Base-by-base conservation (phyloP, 2,113 vertebrate species). In the Psilopogon haemacephalus region DNA sequence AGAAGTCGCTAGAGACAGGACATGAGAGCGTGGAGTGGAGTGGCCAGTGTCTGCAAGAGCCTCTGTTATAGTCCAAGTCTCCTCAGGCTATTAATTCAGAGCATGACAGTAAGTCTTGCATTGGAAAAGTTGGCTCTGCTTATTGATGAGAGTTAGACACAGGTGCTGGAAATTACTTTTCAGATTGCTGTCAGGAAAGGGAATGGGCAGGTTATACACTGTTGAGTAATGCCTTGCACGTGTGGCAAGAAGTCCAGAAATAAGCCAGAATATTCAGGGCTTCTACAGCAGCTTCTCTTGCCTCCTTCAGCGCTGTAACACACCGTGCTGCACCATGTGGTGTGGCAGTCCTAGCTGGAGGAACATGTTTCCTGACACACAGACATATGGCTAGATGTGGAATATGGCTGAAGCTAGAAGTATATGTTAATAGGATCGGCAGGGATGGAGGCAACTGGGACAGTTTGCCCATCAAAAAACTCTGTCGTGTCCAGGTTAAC, bases 311-410 rank as follows among this genome's bases (percentile, higher is more conserved):
- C 42, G 27, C 13, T 5, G 46, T 8, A 32, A 64, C 23, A 50
- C 48, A 50, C 30, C 26, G 8, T 20, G 33, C 17, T 5, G 40
- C 24, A 11, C 30, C 5, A 4, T 3, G 16, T 15, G 20, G n/a
- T 1, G 1, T 33, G 65, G n/a, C 5, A 12, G 35, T 19, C 26
- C 42, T 27, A 33, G 59, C 37, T 14, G 23, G 18, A 59, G 32
- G 42, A 37, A 13, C 5, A 23, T 1, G 7, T 48, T 35, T 64
- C 33, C 70, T 11, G 19, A 54, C 37, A 40, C 0, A 0, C 32
- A 32, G 23, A 21, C 27, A 5, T 19, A 6, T 26, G 40, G 38
- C n/a, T 67, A 2, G 17, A 7, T 6, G 1, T 12, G 23, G 17
- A 20, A 12, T 8, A 7, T 5, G 27, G 55, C 55, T 69, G 55